A percentile compares a stretch with the other conserved stretches of the same genome.
Evolutionary conservation across 1,140 invertebrate genomes (phyloP).

Genomic region (Brachionus rotundiformis): DNA sequence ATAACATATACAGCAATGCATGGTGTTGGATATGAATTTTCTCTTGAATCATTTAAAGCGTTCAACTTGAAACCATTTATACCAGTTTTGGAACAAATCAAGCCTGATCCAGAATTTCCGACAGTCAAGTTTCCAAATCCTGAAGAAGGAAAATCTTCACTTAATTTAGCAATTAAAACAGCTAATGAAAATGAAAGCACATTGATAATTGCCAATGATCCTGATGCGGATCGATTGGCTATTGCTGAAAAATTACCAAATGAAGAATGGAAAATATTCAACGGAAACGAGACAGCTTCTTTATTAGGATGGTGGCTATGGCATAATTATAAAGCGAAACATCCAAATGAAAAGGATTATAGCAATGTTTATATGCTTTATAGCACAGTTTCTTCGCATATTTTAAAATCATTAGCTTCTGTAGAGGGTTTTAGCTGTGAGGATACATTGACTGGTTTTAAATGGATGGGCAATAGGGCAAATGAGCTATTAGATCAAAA

Average conservation of each 20-base stretch:
- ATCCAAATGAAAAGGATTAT: slow-evolving; percentile 6
- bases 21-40: slow-evolving; percentile 85
- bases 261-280: slow-evolving; percentile 84
- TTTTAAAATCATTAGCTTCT: slow-evolving; percentile 79
- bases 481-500: slow-evolving; percentile 70
- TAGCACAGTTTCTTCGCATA: slow-evolving; percentile 95
- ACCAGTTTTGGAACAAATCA: slow-evolving; percentile 75
- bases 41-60: slow-evolving; percentile 74
- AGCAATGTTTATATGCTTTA: slow-evolving; percentile 76
- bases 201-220: slow-evolving; percentile 93
- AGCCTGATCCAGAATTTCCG: slow-evolving; percentile 92
- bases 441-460: slow-evolving; percentile 97
- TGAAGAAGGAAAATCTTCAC: slow-evolving; percentile 66
- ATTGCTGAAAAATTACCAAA: slow-evolving; percentile 74
- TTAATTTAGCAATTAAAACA: slow-evolving; percentile 77
- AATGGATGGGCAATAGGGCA: slow-evolving; percentile 95
- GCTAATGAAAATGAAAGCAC: slow-evolving; percentile 73
- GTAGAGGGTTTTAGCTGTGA: slow-evolving; percentile 72
- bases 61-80: slow-evolving; percentile 76
- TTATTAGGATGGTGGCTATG: slow-evolving; percentile 93
- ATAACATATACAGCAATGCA: slow-evolving; percentile 96
- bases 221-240: slow-evolving; percentile 93
- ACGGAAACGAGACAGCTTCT: slow-evolving; percentile 91
- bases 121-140: slow-evolving; percentile 97
- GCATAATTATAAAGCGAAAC: slow-evolving; percentile 56